Evolutionary conservation across 2,113 vertebrate species (phyloP).

Genomic region (Petrocephalus microphthalmus): DNA sequence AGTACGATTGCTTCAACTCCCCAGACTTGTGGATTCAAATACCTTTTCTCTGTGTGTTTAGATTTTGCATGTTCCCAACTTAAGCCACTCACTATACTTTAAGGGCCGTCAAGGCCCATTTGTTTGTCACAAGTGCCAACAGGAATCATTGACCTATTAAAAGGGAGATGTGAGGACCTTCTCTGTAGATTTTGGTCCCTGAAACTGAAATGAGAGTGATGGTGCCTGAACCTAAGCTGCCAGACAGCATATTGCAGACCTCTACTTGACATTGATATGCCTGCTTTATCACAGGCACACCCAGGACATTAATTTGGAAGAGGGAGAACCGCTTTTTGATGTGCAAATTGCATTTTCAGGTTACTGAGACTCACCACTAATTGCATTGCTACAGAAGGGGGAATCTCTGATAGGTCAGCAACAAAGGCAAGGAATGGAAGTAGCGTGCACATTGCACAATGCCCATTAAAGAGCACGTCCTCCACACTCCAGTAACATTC

Average conservation of each 20-base stretch:
- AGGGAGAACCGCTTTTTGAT: slow-evolving; percentile 51
- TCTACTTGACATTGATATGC: slow-evolving; percentile 55
- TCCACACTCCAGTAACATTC: background rate
- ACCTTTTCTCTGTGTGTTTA: background rate
- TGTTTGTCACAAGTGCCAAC: background rate
- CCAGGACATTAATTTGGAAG: slow-evolving; percentile 50
- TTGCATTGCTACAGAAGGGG: slow-evolving; percentile 50
- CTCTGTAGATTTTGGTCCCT: background rate
- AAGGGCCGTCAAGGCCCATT: background rate
- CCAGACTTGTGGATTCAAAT: background rate
- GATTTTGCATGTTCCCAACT: background rate
- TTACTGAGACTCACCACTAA: slow-evolving; percentile 51
- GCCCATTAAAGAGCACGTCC: background rate
- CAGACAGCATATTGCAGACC: slow-evolving; percentile 36
- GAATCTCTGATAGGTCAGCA: slow-evolving; percentile 45
- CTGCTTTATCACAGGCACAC: slow-evolving; percentile 42
- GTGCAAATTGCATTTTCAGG: slow-evolving; percentile 56
- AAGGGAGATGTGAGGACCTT: background rate
- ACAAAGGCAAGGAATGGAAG: slow-evolving; percentile 32
- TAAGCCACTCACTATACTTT: background rate
- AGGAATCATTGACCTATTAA: background rate
- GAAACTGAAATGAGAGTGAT: background rate
- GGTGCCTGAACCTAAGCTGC: background rate
- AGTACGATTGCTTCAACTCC: background rate
- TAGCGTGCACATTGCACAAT: background rate